These are phyloP conservation scores for Pseudomyrmex dendroicus DNA, from an alignment of 1,140 invertebrate species.

Conservation along the genomic window DNA sequence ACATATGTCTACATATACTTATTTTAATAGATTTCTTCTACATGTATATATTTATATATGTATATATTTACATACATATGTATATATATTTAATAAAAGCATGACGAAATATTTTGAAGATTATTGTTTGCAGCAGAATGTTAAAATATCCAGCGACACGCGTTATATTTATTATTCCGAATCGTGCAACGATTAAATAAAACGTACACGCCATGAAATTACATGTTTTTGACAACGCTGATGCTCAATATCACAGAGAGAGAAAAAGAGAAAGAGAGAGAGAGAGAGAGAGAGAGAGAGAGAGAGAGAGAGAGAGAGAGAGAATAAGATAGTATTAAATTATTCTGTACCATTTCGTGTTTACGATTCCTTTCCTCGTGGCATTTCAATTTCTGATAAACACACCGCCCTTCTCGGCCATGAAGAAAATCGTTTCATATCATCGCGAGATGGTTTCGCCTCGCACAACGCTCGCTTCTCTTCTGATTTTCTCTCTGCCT, in stretches of 20 bases:
- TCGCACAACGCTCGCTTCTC: background rate
- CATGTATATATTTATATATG: too few relatives aligned
- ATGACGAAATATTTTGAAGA: background rate
- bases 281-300: background rate
- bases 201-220: background rate
- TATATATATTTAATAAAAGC: slow-evolving; percentile 18
- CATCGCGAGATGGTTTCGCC: slow-evolving; percentile 28
- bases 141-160: too few relatives aligned
- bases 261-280: background rate
- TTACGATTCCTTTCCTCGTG: slow-evolving; percentile 39
- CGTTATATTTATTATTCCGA: too few relatives aligned
- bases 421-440: slow-evolving; percentile 51
- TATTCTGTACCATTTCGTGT: slow-evolving; percentile 16
- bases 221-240: background rate
- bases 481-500: slow-evolving; percentile 15
- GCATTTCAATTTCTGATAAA: slow-evolving; percentile 53
- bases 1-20: too few relatives aligned
- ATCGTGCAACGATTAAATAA: background rate
- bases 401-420: background rate
- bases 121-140: background rate
- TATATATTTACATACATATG: background rate
- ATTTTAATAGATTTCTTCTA: too few relatives aligned
- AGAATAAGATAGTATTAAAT: slow-evolving; percentile 22
- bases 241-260: background rate
- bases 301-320: background rate